These are phyloP conservation scores for Troides aeacus DNA, from an alignment of 2,888 invertebrate genomes.

Conservation along the genomic window DNA sequence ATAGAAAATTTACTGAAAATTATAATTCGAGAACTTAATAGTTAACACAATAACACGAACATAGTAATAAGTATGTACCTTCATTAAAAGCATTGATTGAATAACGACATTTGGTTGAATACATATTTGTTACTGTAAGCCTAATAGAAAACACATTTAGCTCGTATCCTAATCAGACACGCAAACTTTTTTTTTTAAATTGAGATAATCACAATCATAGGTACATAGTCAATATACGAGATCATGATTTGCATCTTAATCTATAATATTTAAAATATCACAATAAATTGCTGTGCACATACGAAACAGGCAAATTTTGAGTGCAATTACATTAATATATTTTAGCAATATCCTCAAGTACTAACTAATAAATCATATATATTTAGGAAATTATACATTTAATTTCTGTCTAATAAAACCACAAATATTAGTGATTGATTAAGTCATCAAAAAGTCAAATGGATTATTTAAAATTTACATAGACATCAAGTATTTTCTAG, in stretches of 20 bases:
- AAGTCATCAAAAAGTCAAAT: constrained; percentile 23
- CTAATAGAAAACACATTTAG: constrained; percentile 47
- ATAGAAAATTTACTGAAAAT: constrained; percentile 50
- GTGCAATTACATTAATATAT: constrained; percentile 76
- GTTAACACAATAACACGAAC: constrained; percentile 32
- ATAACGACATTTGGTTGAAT: constrained; percentile 39
- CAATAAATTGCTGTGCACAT: constrained; percentile 81
- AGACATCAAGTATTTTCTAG: constrained; percentile 19
- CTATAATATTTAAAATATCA: constrained; percentile 80
- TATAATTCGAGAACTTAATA: background rate
- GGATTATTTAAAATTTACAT: constrained; percentile 8
- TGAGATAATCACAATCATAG: constrained; percentile 68
- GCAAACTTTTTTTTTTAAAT: constrained; percentile 37
- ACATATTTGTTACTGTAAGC: constrained; percentile 45
- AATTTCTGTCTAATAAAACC: constrained; percentile 26
- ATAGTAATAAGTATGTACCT: constrained; percentile 29
- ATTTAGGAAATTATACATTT: constrained; percentile 41
- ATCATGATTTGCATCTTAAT: constrained; percentile 73
- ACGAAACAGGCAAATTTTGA: constrained; percentile 80
- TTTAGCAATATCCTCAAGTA: constrained; percentile 58
- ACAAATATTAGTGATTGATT: constrained; percentile 13
- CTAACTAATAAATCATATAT: constrained; percentile 60
- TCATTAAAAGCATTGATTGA: constrained; percentile 30
- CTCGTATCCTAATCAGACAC: constrained; percentile 61
- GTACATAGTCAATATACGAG: constrained; percentile 71